A percentile compares a stretch with the other conserved stretches of the same genome.
These are phyloP conservation scores for Dissostichus mawsoni DNA, from an alignment of 2,113 vertebrate genomes.

Conservation along the genomic window DNA sequence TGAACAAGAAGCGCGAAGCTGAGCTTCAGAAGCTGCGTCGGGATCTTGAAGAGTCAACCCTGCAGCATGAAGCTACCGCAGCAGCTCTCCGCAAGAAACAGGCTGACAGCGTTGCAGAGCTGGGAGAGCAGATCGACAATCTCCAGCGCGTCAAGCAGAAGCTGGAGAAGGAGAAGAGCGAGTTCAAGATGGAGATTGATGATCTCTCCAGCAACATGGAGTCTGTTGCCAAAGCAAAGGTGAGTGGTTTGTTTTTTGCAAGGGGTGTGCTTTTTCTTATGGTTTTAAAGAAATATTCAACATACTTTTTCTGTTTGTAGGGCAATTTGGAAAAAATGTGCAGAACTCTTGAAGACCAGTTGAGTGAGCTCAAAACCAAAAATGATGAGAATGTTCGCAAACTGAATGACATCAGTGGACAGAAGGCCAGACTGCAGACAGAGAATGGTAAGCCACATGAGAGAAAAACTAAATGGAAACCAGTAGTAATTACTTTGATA, in stretches of 20 bases:
- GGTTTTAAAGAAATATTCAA: not conserved
- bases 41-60: slow-evolving; percentile 77
- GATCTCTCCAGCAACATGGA: slow-evolving; percentile 78
- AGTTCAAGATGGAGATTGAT: slow-evolving; percentile 79
- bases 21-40: slow-evolving; percentile 78
- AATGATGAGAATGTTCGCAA: slow-evolving; percentile 78
- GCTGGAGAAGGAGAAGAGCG: slow-evolving; percentile 78
- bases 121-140: slow-evolving; percentile 77
- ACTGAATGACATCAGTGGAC: slow-evolving; percentile 65
- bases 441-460: slow-evolving; percentile 60
- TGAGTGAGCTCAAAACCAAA: slow-evolving; percentile 88
- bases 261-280: no score
- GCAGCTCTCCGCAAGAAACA: slow-evolving; percentile 80
- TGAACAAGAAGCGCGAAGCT: slow-evolving; percentile 79
- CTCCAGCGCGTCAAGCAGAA: slow-evolving; percentile 78
- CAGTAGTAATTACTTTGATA: not conserved
- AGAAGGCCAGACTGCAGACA: slow-evolving; percentile 72
- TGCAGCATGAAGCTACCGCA: slow-evolving; percentile 77
- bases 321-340: slow-evolving; percentile 91
- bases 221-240: slow-evolving; percentile 84
- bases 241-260: not conserved
- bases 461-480: no score
- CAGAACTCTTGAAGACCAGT: slow-evolving; percentile 90
- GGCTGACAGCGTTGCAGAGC: slow-evolving; percentile 71
- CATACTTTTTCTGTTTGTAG: not conserved